A percentile compares a stretch with the other conserved stretches of the same genome.
Conservation (phyloP, 1,140 invertebrate genomes). For the Listronotus oregonensis region DNA sequence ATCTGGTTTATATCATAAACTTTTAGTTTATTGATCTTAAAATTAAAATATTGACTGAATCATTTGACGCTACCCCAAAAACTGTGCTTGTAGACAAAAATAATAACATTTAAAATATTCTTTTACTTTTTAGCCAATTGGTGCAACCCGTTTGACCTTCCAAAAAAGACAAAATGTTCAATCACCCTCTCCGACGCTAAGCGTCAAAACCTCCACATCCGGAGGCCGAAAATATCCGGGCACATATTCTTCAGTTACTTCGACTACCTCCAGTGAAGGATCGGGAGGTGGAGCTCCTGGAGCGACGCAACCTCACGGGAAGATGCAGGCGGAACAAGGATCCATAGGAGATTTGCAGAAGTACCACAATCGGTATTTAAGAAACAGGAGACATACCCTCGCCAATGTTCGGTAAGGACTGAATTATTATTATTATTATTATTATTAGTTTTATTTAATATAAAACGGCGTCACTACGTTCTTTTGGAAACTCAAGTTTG, state of each 20-base stretch:
- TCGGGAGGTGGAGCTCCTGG: constrained; percentile 39
- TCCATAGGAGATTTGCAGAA: constrained; percentile 84
- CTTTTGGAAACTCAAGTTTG: no score
- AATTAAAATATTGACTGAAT: no score
- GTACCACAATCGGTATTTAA: constrained; percentile 80
- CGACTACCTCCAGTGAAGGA: constrained; percentile 44
- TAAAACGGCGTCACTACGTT: no score
- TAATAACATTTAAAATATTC: no score
- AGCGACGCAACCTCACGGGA: constrained; percentile 58
- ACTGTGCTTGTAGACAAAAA: no score
- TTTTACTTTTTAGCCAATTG: constrained; percentile 39
- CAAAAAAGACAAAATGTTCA: constrained; percentile 50
- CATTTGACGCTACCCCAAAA: no score
- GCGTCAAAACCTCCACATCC: constrained; percentile 46
- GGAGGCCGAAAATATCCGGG: constrained; percentile 38
- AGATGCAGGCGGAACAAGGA: constrained; percentile 87
- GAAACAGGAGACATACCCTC: constrained; percentile 81
- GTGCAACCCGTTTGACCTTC: constrained; percentile 39
- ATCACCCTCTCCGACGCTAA: constrained; percentile 51
- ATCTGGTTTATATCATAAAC: no score
- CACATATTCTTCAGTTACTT: constrained; percentile 42
- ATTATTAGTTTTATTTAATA: no score
- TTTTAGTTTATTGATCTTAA: no score
- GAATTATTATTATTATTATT: no score
- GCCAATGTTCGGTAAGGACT: constrained; percentile 83